Conservation (phyloP, 2,888 invertebrate genomes). For the Himalopsyche japonica region DNA sequence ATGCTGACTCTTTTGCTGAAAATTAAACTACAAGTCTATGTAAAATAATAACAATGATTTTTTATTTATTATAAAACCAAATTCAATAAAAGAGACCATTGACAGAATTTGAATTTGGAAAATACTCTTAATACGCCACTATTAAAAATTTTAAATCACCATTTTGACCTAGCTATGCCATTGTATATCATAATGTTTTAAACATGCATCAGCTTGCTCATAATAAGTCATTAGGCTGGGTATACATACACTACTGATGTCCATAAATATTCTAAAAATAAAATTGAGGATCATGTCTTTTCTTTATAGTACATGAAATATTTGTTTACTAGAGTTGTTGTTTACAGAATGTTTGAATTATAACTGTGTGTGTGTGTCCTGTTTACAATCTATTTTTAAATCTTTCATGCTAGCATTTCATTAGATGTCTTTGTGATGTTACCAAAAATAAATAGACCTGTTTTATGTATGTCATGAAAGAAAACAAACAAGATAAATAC, state of each 20-base stretch:
- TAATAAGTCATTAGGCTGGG: too few species aligned
- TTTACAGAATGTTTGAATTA: not conserved
- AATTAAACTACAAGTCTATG: too few species aligned
- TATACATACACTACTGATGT: not conserved
- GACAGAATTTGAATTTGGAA: too few species aligned
- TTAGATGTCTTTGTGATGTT: not conserved
- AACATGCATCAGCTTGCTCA: too few species aligned
- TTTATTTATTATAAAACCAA: too few species aligned
- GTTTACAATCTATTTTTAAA: slow-evolving; percentile 38
- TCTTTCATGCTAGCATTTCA: not conserved
- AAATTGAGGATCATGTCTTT: not conserved
- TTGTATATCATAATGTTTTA: too few species aligned
- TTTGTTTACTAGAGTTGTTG: not conserved
- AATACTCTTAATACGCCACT: too few species aligned
- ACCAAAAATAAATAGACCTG: not conserved
- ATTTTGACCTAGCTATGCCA: too few species aligned
- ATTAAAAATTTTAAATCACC: too few species aligned
- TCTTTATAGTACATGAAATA: not conserved
- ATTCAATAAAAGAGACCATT: too few species aligned
- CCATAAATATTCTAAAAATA: not conserved
- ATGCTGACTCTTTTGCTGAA: too few species aligned
- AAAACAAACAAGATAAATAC: not conserved
- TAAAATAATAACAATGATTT: too few species aligned
- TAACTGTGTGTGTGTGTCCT: slow-evolving; percentile 19
- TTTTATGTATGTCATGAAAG: not conserved